A percentile compares a stretch with the other conserved stretches of the same genome.
Conservation (phyloP, 1,140 invertebrate species). For the Pseudoatta argentina region DNA sequence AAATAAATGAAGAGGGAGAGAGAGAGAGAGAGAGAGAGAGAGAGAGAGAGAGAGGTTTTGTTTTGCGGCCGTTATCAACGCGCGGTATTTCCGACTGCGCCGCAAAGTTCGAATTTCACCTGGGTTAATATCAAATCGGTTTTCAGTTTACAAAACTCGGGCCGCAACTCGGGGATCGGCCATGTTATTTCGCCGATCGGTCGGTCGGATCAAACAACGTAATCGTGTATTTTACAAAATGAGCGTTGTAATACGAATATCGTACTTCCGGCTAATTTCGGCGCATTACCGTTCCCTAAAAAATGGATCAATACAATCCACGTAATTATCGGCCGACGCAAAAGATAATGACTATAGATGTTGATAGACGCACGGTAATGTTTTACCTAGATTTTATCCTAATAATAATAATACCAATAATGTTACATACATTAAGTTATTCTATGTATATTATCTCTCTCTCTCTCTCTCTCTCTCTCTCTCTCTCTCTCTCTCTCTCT, state of each 20-base stretch:
- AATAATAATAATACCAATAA: slow-evolving; percentile 19
- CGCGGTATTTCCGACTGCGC: slow-evolving; percentile 28
- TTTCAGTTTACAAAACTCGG: slow-evolving; percentile 61
- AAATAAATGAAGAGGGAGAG: slow-evolving; percentile 16
- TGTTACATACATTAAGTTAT: neutral
- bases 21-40: neutral
- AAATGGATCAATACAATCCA: slow-evolving; percentile 27
- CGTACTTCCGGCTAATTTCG: slow-evolving; percentile 56
- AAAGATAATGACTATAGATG: slow-evolving; percentile 51
- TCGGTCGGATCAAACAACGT: slow-evolving; percentile 45
- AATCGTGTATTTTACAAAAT: slow-evolving; percentile 63
- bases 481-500: neutral
- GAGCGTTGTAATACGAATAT: slow-evolving; percentile 57
- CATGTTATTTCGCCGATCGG: slow-evolving; percentile 45
- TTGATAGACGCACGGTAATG: slow-evolving; percentile 17
- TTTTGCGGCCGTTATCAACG: slow-evolving; percentile 28
- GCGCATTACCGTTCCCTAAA: slow-evolving; percentile 55
- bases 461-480: neutral
- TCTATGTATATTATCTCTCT: neutral
- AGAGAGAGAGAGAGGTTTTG: slow-evolving; percentile 6
- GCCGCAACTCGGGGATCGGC: slow-evolving; percentile 29
- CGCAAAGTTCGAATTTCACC: slow-evolving; percentile 45
- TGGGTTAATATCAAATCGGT: slow-evolving; percentile 58
- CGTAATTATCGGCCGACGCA: slow-evolving; percentile 45
- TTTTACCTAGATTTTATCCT: neutral